Evolutionary conservation across 2,113 vertebrate genomes (phyloP).

Genomic region (Lophotis ruficrista): DNA sequence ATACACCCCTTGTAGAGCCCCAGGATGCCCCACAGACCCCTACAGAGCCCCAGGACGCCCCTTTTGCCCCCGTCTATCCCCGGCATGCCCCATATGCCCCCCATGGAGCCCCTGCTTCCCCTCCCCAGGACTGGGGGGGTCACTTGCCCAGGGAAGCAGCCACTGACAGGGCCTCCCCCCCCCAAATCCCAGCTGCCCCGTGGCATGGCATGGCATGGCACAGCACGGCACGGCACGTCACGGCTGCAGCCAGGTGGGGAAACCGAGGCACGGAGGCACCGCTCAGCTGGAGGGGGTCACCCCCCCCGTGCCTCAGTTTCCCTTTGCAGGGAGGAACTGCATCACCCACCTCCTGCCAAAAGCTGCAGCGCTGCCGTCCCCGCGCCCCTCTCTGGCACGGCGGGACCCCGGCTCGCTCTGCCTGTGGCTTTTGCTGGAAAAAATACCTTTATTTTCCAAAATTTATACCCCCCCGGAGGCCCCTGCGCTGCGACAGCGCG

Average conservation of each 20-base stretch:
- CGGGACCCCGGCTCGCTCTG: neutral
- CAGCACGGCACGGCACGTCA: too few relatives aligned
- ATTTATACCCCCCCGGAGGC: neutral
- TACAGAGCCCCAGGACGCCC: neutral
- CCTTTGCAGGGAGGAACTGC: neutral
- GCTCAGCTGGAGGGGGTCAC: neutral
- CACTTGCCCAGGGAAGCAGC: neutral
- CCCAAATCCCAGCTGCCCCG: neutral
- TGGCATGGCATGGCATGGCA: too few relatives aligned
- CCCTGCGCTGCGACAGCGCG: fast-evolving
- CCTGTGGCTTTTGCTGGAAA: neutral
- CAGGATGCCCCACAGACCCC: neutral
- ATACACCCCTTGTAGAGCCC: too few relatives aligned
- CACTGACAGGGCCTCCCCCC: fast-evolving
- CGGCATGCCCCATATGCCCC: neutral
- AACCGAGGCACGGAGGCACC: neutral
- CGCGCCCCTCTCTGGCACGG: fast-evolving
- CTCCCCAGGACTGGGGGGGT: too few relatives aligned
- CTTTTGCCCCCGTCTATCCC: neutral
- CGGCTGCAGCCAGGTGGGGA: neutral
- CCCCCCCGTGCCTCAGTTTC: neutral
- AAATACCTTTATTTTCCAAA: neutral
- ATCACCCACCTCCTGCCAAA: neutral
- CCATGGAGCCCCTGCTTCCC: neutral
- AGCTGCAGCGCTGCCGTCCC: fast-evolving